Evolutionary conservation across 2,888 invertebrate genomes (phyloP), one percentile per base, ranked within the genome.

Genomic region (Tanypteryx hageni): DNA sequence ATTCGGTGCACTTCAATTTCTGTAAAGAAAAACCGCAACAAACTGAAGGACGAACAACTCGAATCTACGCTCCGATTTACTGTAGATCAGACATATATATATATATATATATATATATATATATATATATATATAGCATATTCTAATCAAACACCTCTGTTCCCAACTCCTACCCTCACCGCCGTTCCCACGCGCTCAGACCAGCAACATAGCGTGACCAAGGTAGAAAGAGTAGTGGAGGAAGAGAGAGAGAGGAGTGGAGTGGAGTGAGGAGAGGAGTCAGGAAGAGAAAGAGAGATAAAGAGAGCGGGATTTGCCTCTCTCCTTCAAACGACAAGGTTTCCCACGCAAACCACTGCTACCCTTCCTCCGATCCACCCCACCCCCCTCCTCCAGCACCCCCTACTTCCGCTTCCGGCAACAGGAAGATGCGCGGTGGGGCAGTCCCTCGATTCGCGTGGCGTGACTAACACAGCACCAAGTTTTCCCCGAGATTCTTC

Each of bases 321-420:
- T 31, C 31, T 61, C 86, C 68, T 68, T 18, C 0, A 10, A 16
- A 68, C 68, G 22, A n/a, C n/a, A 68, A 68, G 22, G n/a, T 18
- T 44, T 44, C n/a, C n/a, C n/a, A 5, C 8, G 68, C 68, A 18
- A 11, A 16, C 68, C 68, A 68, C 68, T 22, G n/a, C 68, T 22
- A 22, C 68, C 8, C 68, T 18, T n/a, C n/a, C n/a, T n/a, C n/a
- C n/a, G n/a, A n/a, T n/a, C 64, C 64, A 14, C 68, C 68, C 5
- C 68, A 14, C 58, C 59, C 86, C 0, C 4, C 58, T 10, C 27
- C 22, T 58, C 27, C 22, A 14, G 31, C 61, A n/a, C 31, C 86
- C 61, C 61, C 59, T 86, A 61, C 61, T 61, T 86, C 86, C 86
- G 86, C 86, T 86, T 86, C 86, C 86, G 86, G 86, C 61, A 86